A percentile compares a stretch with the other conserved stretches of the same genome.
Conservation (phyloP, 2,888 invertebrate species). For the Hemaris fuciformis region DNA sequence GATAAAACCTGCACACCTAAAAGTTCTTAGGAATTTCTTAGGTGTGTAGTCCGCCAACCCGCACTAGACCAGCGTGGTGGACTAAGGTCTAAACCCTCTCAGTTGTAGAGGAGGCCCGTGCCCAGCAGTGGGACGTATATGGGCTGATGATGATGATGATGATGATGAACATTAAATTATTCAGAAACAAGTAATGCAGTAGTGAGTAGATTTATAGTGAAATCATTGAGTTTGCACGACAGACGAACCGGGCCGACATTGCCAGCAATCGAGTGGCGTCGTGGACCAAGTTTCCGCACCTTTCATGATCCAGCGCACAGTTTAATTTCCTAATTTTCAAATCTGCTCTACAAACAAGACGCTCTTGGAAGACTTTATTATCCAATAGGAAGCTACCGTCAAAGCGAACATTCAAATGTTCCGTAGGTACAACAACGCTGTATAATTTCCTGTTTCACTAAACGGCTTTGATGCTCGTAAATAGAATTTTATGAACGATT, state of each 20-base stretch:
- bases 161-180: no score
- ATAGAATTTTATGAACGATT: conserved; percentile 44
- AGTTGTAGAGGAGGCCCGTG: no score
- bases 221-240: neutral
- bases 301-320: conserved; percentile 62
- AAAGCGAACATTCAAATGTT: conserved; percentile 59
- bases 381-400: conserved; percentile 74
- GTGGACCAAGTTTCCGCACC: conserved; percentile 53
- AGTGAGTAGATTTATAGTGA: neutral
- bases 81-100: no score
- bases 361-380: conserved; percentile 66
- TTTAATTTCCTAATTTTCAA: conserved; percentile 79
- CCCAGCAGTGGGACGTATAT: no score
- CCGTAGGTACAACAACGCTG: conserved; percentile 56
- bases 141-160: no score
- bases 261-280: conserved; percentile 23
- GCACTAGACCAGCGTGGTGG: no score
- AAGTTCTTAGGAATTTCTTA: no score
- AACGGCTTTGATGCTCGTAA: conserved; percentile 69
- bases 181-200: neutral
- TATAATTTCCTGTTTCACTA: conserved; percentile 75
- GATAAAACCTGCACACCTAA: no score
- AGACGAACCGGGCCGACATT: neutral
- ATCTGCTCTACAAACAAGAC: conserved; percentile 64
- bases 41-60: no score